Conservation (phyloP, 2,113 vertebrate species). For the Apodemus speciosus region DNA sequence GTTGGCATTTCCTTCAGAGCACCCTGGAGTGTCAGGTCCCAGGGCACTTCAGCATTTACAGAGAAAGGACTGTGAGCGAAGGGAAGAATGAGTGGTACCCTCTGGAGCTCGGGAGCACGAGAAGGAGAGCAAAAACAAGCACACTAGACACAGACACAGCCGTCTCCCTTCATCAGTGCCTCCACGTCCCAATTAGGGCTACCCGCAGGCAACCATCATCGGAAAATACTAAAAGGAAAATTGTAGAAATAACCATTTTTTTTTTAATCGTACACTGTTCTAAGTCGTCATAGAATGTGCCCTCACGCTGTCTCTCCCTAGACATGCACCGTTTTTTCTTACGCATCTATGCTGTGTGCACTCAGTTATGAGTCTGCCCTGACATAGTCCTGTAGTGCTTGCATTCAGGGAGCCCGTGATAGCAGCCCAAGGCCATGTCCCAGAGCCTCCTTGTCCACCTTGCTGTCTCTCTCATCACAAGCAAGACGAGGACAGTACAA, state of each 20-base stretch:
- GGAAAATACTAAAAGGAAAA: neutral
- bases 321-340: neutral
- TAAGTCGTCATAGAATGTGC: neutral
- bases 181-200: neutral
- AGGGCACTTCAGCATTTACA: neutral
- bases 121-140: neutral
- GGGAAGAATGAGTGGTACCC: neutral
- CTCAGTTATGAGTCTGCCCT: neutral
- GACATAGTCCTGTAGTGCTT: neutral
- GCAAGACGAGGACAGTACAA: neutral
- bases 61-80: neutral
- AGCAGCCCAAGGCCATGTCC: neutral
- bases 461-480: neutral
- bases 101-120: neutral
- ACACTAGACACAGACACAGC: neutral
- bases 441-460: neutral
- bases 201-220: neutral
- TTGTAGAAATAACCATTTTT: neutral
- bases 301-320: neutral
- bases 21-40: neutral
- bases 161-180: neutral
- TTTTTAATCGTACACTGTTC: neutral
- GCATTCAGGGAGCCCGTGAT: neutral
- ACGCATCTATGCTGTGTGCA: neutral
- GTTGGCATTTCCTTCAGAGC: neutral